Evolutionary conservation across 2,888 invertebrate species (phyloP).

Genomic region (Slavum lentiscoides): DNA sequence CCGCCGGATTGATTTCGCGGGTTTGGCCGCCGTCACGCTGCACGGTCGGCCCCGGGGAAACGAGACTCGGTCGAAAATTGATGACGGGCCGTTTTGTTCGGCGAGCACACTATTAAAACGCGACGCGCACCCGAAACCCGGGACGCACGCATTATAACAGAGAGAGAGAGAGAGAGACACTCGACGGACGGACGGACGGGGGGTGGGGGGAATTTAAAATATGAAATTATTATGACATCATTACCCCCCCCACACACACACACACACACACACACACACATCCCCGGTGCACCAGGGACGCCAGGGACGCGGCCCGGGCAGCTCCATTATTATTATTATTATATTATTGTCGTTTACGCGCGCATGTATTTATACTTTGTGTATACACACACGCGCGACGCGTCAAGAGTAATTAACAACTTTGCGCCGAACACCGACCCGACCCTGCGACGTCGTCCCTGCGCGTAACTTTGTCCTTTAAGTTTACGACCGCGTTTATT

Average conservation of each 20-base stretch:
- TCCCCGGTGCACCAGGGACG: not conserved
- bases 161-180: not conserved
- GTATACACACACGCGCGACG: not conserved
- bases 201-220: not conserved
- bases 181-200: not conserved
- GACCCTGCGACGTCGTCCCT: not conserved
- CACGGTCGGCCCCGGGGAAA: no score
- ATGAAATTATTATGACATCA: constrained; percentile 51
- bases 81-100: not conserved
- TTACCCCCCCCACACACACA: no score
- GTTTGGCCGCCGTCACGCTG: no score
- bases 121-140: no score
- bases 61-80: not conserved
- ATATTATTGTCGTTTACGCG: not conserved
- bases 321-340: constrained; percentile 30
- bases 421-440: constrained; percentile 23
- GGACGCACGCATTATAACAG: no score
- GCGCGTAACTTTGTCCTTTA: constrained; percentile 20
- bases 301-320: constrained; percentile 26
- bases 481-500: constrained; percentile 32
- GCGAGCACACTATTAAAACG: not conserved
- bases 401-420: constrained; percentile 53
- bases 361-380: no score
- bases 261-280: no score
- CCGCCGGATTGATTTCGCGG: not conserved